Percentiles rank a stretch among this genome's conserved stretches.
Evolutionary conservation across 2,113 vertebrate genomes (phyloP).

Genomic region (Microcebus tavaratra): DNA sequence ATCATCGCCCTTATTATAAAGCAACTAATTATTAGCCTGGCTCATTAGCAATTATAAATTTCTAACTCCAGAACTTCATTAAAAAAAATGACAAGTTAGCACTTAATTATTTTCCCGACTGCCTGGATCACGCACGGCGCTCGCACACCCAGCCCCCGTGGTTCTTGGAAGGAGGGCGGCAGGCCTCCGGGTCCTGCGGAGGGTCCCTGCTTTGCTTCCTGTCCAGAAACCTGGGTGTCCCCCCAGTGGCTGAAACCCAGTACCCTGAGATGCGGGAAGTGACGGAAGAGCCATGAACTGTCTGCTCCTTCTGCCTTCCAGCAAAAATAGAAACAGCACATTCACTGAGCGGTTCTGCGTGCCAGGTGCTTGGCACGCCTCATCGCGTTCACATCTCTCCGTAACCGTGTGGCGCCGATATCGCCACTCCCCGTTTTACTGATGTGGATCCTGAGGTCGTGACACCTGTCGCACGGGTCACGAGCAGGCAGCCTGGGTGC

Average conservation of each 20-base stretch:
- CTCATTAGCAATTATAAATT: conserved; percentile 90
- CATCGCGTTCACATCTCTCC: background rate
- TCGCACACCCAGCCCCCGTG: background rate
- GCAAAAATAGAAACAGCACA: conserved; percentile 38
- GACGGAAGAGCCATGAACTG: background rate
- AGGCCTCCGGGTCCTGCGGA: background rate
- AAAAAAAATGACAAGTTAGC: conserved; percentile 87
- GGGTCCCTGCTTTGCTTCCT: background rate
- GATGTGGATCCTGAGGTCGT: background rate
- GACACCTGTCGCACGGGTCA: accelerated
- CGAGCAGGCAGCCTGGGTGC: background rate
- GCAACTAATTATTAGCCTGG: conserved; percentile 87
- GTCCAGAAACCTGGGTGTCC: background rate
- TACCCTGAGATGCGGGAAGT: background rate
- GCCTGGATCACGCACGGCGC: conserved; percentile 16
- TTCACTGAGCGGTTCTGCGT: background rate
- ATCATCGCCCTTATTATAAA: conserved; percentile 88
- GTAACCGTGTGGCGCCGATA: accelerated
- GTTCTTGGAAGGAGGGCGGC: background rate
- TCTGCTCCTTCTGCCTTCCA: background rate
- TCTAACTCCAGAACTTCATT: conserved; percentile 86
- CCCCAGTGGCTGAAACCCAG: background rate
- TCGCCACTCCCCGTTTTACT: background rate
- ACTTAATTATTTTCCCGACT: conserved; percentile 84
- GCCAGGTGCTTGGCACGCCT: background rate